Percentiles rank a stretch among this genome's conserved stretches.
phyloP scores from a whole-genome alignment of 2,888 invertebrate species.

The Protonemura montana region DNA sequence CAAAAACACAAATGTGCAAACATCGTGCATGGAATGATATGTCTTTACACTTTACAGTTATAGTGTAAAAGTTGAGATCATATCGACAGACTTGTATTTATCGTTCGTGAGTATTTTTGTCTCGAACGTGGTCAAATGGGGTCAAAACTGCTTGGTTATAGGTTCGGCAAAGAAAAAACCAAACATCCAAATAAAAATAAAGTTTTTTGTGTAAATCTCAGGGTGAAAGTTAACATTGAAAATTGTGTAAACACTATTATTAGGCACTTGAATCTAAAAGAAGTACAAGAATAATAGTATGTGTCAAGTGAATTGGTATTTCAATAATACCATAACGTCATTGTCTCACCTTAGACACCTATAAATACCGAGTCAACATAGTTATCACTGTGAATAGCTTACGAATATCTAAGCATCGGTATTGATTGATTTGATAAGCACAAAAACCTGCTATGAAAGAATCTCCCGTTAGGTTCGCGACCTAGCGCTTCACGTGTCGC shows the following conservation, averaged over 20 bases:
- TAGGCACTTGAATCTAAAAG: not conserved
- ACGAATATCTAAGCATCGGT: not conserved
- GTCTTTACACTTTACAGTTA: not conserved
- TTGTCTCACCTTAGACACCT: not conserved
- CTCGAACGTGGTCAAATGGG: not conserved
- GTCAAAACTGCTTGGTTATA: not conserved
- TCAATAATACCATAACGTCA: not conserved
- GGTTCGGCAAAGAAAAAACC: not conserved
- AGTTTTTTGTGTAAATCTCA: not conserved
- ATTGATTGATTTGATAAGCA: not conserved
- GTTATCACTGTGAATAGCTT: not conserved
- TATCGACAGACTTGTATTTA: not conserved
- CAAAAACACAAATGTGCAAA: constrained; percentile 20
- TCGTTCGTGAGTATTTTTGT: not conserved
- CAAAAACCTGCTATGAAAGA: not conserved
- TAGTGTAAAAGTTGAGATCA: not conserved
- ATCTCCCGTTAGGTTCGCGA: not conserved
- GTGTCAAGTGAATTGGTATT: not conserved
- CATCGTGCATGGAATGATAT: constrained; percentile 8
- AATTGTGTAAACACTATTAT: constrained; percentile 10
- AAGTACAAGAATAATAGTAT: not conserved
- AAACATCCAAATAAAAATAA: not conserved
- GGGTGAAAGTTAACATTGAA: constrained; percentile 28
- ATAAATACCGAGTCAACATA: not conserved
- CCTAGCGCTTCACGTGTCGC: not conserved